Evolutionary conservation across 2,113 vertebrate genomes (phyloP), one percentile per base, ranked within the genome.

Genomic region (Aegithalos caudatus): DNA sequence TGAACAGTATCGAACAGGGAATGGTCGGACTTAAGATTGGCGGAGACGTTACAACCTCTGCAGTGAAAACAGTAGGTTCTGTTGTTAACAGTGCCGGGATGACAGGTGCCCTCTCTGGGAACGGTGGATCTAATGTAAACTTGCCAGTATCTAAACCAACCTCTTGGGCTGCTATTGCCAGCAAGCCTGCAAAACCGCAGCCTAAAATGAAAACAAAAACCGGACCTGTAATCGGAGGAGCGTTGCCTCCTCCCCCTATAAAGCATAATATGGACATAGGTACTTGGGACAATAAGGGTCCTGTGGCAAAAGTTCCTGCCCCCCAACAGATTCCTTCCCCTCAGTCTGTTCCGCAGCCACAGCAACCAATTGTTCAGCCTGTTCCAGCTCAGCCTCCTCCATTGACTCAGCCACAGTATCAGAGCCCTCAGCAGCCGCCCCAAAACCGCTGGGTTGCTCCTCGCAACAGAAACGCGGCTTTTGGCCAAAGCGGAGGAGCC

Each of bases 241-340:
- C 98, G 0, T 97, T 99, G 62, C 99, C 99, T 29, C 99, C 99
- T 5, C 99, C 99, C 1, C 99, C 99, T 45, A 99, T 99, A 95
- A 99, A 99, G 97, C 99, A 99, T 97, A 99, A 99, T 91, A 99
- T 99, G 99, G 99, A 99, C 98, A 99, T 99, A 74, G 99, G 99
- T 94, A 99, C 99, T 79, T 99, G 99, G 99, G 99, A 99, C 72
- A 99, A 99, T 94, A 99, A 99, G 90, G 99, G 99, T 84, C 98
- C 99, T 22, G 97, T 98, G 95, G 97, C 98, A 60, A 99, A 99
- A 97, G 98, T 98, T 90, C 97, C 98, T 5, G 98, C 98, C 15
- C 98, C 98, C 8, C 98, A 98, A 86, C 98, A 97, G 70, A 94
- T 94, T 21, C 97, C 97, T 19, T 96, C 97, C 72, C 97, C 98